Evolutionary conservation across 2,797 vertebrate species (phyloP).

Genomic region (Florisuga fusca): DNA sequence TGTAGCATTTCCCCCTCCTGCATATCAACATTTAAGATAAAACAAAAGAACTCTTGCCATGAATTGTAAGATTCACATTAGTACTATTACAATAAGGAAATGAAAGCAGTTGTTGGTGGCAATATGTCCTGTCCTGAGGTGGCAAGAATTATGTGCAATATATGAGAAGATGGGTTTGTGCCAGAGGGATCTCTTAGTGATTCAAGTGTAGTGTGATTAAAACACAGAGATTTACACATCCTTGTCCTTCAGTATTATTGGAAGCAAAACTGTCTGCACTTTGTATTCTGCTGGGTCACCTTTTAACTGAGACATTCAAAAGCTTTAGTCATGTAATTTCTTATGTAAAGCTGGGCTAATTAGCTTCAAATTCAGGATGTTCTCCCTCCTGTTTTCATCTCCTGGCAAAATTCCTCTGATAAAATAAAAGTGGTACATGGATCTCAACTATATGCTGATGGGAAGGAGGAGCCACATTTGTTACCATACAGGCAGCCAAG

Average conservation of each 20-base stretch:
- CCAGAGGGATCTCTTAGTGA: neutral
- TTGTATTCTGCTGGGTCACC: neutral
- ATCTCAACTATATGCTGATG: neutral
- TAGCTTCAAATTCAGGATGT: neutral
- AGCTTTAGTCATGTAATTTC: neutral
- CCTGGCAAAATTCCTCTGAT: neutral
- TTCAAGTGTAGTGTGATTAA: neutral
- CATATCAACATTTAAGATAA: neutral
- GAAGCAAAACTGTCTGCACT: neutral
- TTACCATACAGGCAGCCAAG: neutral
- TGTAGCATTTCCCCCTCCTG: neutral
- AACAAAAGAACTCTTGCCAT: neutral
- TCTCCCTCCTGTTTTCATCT: neutral
- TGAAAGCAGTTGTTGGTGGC: neutral
- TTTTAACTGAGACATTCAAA: neutral
- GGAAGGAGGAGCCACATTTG: neutral
- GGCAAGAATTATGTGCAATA: neutral
- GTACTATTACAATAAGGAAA: neutral
- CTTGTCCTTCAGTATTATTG: neutral
- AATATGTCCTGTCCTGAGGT: neutral
- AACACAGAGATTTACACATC: neutral
- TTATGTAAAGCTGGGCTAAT: neutral
- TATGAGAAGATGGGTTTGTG: neutral
- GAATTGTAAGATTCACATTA: neutral
- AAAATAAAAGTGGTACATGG: neutral